Evolutionary conservation across 2,797 vertebrate species (phyloP).

Genomic region (Arvicola amphibius): DNA sequence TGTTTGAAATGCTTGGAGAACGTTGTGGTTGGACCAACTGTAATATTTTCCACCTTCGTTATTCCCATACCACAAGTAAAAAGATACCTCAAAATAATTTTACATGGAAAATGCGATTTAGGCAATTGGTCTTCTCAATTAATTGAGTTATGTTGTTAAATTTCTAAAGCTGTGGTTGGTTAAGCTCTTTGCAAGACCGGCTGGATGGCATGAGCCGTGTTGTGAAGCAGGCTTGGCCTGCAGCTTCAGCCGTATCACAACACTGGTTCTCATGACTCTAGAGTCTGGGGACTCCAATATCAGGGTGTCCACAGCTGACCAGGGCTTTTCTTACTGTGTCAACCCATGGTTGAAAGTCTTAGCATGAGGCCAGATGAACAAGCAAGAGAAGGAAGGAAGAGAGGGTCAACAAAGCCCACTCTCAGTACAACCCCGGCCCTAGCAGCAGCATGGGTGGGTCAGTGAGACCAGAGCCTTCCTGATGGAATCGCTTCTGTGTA

Average conservation of each 20-base stretch:
- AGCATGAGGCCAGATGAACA: not conserved
- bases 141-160: not conserved
- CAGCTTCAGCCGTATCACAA: not conserved
- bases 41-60: not conserved
- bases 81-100: slow-evolving; percentile 22
- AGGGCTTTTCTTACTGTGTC: not conserved
- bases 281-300: not conserved
- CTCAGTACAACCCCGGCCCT: not conserved
- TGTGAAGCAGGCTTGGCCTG: not conserved
- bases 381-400: no score
- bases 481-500: no score
- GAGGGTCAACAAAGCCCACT: not conserved
- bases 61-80: not conserved
- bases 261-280: not conserved
- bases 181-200: slow-evolving; percentile 4
- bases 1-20: slow-evolving; percentile 25
- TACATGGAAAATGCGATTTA: slow-evolving; percentile 18
- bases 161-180: slow-evolving; percentile 25
- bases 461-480: not conserved
- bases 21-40: not conserved
- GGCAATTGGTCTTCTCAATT: not conserved
- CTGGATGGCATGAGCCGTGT: not conserved
- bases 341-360: not conserved
- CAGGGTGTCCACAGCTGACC: not conserved
- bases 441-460: accelerated